Evolutionary conservation across 2,113 vertebrate genomes (phyloP).

Genomic region (Megaceryle torquata): DNA sequence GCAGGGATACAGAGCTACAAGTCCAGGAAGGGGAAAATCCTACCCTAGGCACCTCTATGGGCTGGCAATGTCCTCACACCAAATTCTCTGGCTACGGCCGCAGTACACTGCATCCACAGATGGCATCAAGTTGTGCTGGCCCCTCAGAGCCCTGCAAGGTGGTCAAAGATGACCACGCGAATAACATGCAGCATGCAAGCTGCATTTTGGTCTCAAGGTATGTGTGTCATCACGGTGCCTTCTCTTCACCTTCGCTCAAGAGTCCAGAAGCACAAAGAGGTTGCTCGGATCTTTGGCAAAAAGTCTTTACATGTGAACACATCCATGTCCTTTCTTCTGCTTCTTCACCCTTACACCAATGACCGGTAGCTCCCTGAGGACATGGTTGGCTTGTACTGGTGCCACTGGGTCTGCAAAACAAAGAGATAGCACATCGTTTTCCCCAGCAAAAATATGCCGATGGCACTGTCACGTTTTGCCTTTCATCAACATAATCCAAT

Average conservation of each 20-base stretch:
- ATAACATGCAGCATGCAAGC: not conserved
- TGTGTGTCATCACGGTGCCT: not conserved
- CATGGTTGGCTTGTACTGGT: not conserved
- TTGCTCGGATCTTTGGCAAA: not conserved
- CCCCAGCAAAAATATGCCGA: not conserved
- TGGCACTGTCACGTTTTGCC: not conserved
- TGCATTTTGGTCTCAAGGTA: not conserved
- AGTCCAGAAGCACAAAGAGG: not conserved
- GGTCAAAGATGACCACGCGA: not conserved
- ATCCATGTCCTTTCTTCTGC: not conserved
- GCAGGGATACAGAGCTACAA: not conserved
- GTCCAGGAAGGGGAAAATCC: not conserved
- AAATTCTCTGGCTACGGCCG: not conserved
- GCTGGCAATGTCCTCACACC: not conserved
- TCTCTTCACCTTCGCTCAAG: not conserved
- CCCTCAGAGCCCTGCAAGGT: not conserved
- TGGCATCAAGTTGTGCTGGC: not conserved
- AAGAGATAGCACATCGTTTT: not conserved
- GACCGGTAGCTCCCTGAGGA: not conserved
- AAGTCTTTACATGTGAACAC: not conserved
- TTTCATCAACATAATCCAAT: conserved; percentile 10
- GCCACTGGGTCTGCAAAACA: conserved; percentile 44
- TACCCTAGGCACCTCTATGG: not conserved
- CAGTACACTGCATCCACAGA: not conserved
- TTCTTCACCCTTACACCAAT: not conserved